These are phyloP conservation scores for Papilio polytes DNA, from an alignment of 1,140 invertebrate genomes.

Conservation along the genomic window DNA sequence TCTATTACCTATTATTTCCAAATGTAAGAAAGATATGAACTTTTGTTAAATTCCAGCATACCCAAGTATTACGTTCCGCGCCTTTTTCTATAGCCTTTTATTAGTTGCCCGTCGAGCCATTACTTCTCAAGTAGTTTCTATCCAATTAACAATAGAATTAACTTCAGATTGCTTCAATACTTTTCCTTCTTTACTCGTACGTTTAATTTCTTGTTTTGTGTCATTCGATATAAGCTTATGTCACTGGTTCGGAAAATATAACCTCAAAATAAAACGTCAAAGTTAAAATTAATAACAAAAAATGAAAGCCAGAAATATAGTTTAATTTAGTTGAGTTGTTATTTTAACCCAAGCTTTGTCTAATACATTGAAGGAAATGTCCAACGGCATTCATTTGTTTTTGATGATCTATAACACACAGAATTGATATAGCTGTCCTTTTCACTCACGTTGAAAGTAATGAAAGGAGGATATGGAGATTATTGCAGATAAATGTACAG, in stretches of 20 bases:
- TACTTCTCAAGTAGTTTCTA: neutral
- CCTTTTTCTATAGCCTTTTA: constrained; percentile 17
- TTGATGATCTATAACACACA: no score
- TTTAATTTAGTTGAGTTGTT: no score
- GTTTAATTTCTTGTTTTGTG: neutral
- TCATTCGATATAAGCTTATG: neutral
- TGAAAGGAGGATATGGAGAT: no score
- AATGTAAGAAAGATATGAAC: neutral
- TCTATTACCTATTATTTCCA: no score
- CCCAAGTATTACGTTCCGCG: neutral
- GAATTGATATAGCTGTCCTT: no score
- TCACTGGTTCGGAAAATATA: neutral
- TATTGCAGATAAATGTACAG: no score
- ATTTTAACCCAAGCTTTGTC: no score
- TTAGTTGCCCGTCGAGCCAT: neutral
- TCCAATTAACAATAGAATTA: constrained; percentile 19
- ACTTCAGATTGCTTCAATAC: constrained; percentile 11
- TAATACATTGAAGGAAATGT: no score
- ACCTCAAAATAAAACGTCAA: no score
- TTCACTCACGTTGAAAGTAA: no score
- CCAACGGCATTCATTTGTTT: no score
- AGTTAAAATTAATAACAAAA: neutral
- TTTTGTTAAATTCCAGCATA: neutral
- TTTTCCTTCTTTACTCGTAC: neutral
- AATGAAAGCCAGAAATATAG: no score